Evolutionary conservation across 1,140 invertebrate genomes (phyloP), one percentile per base, ranked within the genome.

Genomic region (Conus ventricosus): DNA sequence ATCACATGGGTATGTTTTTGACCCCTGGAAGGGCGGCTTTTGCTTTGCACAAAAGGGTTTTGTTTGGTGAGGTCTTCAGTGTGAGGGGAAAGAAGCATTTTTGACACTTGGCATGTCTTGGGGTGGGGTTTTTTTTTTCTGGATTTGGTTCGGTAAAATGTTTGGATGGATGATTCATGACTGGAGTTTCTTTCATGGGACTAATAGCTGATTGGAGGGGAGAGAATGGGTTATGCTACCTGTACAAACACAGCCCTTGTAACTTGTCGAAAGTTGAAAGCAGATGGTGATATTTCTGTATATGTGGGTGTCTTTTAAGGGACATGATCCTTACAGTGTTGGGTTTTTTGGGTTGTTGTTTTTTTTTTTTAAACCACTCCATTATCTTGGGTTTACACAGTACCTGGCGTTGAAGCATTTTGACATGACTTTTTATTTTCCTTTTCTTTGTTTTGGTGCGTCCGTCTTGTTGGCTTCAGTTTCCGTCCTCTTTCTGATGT

Each of bases 381-480:
- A 60, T 8, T 60, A 60, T 15, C 15, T 60, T 60, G 8, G 57
- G 57, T 60, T 60, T 60, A 15, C 39, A 39, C 39, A 39, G 39
- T 39, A 39, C 39, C 39, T 63, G 1, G 4, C 60, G 60, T 63
- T 63, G 17, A 13, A 11, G 10, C 17, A 13, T 63, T 11, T 4
- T 63, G 60, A 63, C 60, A 11, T 63, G 11, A 63, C 60, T 63
- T 11, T 11, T 11, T 11, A 13, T 63, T 63, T 63, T 63, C 17
- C 60, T 20, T 63, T 63, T 20, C 17, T 13, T 78, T 78, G 8
- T 78, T 10, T 83, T 83, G 53, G 51, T 53, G 23, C 53, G 57
- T 67, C 54, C 7, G 23, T 84, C 55, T 84, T 84, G 82, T 71
- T 71, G 60, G 67, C 57, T 84, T 84, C 82, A 63, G 82, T 84